phyloP scores from a whole-genome alignment of 2,113 vertebrate species.

The Ptilonorhynchus violaceus region DNA sequence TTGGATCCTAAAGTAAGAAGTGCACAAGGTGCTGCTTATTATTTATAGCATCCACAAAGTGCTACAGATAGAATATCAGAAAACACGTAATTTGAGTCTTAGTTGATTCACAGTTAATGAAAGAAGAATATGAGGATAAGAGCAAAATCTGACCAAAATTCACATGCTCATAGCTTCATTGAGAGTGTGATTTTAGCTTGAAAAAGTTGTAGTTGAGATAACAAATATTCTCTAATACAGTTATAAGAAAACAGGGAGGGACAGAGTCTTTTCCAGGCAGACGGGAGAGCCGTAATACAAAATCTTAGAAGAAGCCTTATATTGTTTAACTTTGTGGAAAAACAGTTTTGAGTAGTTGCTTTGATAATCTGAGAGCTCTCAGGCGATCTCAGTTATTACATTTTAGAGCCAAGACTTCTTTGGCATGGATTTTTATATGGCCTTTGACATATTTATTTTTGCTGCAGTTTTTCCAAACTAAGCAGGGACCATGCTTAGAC shows the following conservation, averaged over 20 bases:
- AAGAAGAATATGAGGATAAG: background rate
- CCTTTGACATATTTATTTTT: slow-evolving; percentile 34
- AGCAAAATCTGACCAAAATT: background rate
- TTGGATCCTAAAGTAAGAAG: background rate
- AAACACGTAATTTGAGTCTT: background rate
- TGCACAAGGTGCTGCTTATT: background rate
- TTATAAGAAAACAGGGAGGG: background rate
- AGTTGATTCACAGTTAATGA: background rate
- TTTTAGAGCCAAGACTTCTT: background rate
- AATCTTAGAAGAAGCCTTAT: background rate
- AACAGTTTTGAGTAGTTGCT: background rate
- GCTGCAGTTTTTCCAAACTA: background rate
- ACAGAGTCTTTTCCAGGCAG: background rate
- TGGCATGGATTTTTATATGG: background rate
- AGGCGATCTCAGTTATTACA: background rate
- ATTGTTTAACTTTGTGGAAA: background rate
- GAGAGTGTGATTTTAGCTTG: background rate
- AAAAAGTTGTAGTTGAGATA: background rate
- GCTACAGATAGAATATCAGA: background rate
- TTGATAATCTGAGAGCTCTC: background rate
- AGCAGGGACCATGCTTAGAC: background rate
- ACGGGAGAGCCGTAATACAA: background rate
- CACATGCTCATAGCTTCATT: background rate
- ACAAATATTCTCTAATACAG: background rate
- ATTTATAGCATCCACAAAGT: background rate